Conservation (phyloP, 2,113 vertebrate species). For the Ameiurus melas region DNA sequence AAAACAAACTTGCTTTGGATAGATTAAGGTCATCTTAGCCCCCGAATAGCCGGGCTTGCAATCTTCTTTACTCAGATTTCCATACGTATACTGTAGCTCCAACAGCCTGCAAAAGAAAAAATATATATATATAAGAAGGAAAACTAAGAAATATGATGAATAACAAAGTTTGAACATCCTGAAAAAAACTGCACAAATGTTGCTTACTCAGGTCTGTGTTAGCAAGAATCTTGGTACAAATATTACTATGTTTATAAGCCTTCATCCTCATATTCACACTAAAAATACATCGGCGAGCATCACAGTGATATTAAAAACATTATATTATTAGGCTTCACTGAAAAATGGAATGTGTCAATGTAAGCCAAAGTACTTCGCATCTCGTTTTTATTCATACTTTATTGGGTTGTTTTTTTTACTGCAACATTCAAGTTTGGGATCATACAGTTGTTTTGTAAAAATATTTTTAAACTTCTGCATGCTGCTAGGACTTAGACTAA, state of each 20-base stretch:
- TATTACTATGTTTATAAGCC: neutral
- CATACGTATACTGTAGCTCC: constrained; percentile 83
- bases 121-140: neutral
- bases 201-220: neutral
- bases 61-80: constrained; percentile 83
- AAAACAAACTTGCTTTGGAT: constrained; percentile 81
- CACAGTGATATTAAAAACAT: neutral
- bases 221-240: neutral
- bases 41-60: constrained; percentile 87
- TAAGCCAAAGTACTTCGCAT: neutral
- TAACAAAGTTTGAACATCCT: neutral
- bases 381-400: neutral
- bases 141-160: neutral
- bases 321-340: neutral
- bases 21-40: constrained; percentile 87
- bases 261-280: neutral
- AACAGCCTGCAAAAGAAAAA: constrained; percentile 70
- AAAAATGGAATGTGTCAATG: neutral
- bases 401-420: neutral
- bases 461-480: neutral
- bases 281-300: neutral
- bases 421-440: neutral
- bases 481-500: neutral
- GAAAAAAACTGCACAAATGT: neutral
- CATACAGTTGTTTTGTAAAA: neutral